phyloP scores from a whole-genome alignment of 2,797 vertebrate genomes.

The Manis crassicaudata region DNA sequence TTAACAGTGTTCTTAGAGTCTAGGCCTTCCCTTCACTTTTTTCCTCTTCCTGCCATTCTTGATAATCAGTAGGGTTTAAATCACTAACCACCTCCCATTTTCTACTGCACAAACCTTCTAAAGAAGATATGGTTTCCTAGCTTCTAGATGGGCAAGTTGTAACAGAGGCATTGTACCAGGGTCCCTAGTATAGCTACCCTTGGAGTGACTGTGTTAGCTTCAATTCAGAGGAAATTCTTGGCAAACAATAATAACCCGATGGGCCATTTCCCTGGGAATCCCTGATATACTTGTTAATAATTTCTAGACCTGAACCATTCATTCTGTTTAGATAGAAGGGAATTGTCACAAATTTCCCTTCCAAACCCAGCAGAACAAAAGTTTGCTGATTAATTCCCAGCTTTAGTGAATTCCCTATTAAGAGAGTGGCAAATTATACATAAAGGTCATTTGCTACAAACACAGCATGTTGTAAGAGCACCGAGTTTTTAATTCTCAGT shows the following conservation, averaged over 20 bases:
- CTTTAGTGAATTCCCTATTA: constrained; percentile 27
- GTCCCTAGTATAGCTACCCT: constrained; percentile 4
- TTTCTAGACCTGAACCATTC: constrained; percentile 34
- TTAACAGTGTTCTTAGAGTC: constrained; percentile 41
- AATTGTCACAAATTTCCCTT: constrained; percentile 51
- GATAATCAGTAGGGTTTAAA: constrained; percentile 30
- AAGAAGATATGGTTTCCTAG: constrained; percentile 53
- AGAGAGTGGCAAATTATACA: constrained; percentile 26
- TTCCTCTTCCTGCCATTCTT: constrained; percentile 27
- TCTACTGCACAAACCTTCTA: constrained; percentile 43
- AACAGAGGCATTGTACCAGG: background rate
- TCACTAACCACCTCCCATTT: constrained; percentile 35
- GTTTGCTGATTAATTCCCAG: background rate
- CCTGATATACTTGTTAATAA: constrained; percentile 29
- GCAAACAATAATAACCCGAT: constrained; percentile 29
- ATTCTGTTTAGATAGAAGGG: constrained; percentile 41
- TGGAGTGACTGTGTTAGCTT: constrained; percentile 54
- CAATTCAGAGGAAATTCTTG: constrained; percentile 15
- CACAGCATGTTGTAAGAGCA: background rate
- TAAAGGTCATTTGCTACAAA: constrained; percentile 52
- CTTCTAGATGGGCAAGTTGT: constrained; percentile 27
- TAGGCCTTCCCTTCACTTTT: constrained; percentile 43
- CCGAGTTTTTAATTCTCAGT: constrained; percentile 4
- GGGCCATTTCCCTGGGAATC: constrained; percentile 8
- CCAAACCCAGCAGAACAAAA: constrained; percentile 17